Base-by-base conservation (phyloP, 2,113 vertebrate species). In the Talpa occidentalis region DNA sequence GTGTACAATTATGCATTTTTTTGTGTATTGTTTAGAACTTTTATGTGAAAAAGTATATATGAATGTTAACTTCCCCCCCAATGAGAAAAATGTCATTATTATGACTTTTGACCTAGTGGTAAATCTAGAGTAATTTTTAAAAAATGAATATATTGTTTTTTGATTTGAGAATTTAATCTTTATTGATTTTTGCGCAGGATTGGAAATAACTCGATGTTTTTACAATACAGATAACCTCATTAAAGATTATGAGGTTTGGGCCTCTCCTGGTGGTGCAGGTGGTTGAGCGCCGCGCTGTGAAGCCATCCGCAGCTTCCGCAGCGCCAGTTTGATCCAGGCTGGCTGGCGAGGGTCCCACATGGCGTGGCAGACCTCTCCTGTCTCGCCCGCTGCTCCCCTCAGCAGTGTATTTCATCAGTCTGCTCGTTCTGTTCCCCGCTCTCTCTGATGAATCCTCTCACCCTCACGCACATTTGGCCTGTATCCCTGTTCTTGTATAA, bases 31-130 rank as follows among this genome's bases (percentile, higher is more conserved):
- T 35, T 32, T 40, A n/a, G n/a, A n/a, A n/a, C 44, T 84, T 90
- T 69, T 67, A 88, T 77, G 32, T 84, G 44, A 26, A 66, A 54
- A 92, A 84, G 54, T n/a, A 66, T 21, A 47, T 56, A 44, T 35
- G 24, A 69, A 59, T 77, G 37, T 67, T 40, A 82, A 64, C n/a
- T 82, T 88, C 66, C 9, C n/a, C 9, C 4, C 47, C 7, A 5
- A 26, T 47, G 44, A 89, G 69, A 56, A 93, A 88, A 88, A 32
- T 66, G 15, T n/a, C n/a, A n/a, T n/a, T n/a, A n/a, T n/a, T n/a
- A n/a, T n/a, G n/a, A n/a, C n/a, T n/a, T n/a, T n/a, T n/a, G 79
- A 60, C 9, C 47, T 70, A 70, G 10, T 64, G 62, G 35, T 37
- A 86, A 78, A 40, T 93, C 35, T 93, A n/a, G 42, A 79, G 56